Percentiles rank a stretch among this genome's conserved stretches.
Evolutionary conservation across 2,888 invertebrate species (phyloP).

Genomic region (Watsonalla cultraria): DNA sequence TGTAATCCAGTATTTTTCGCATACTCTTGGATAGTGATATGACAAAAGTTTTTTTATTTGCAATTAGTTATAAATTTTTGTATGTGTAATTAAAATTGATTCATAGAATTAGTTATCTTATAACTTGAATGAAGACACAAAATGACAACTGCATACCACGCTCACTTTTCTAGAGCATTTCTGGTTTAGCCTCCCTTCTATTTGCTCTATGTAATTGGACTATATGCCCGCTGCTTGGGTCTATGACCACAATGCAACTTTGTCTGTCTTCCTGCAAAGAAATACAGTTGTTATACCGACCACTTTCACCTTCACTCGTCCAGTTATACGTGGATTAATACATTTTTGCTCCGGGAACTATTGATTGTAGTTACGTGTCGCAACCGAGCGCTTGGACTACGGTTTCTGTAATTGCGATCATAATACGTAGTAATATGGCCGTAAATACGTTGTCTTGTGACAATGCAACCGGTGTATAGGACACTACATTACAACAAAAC

Average conservation of each 20-base stretch:
- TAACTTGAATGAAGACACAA: too few species aligned
- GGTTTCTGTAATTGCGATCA: conserved; percentile 14
- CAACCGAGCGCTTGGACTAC: neutral
- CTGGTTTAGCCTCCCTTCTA: neutral
- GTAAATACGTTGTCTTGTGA: conserved; percentile 16
- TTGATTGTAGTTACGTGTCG: neutral
- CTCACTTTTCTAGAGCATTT: neutral
- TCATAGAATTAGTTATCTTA: too few species aligned
- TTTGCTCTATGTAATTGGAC: neutral
- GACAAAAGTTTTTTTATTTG: too few species aligned
- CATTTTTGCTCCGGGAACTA: conserved; percentile 11
- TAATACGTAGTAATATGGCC: conserved; percentile 23
- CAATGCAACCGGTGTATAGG: neutral
- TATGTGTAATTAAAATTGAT: too few species aligned
- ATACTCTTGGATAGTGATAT: too few species aligned
- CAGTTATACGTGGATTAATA: neutral
- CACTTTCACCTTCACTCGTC: conserved; percentile 1
- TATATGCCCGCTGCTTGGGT: neutral
- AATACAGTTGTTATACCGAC: neutral
- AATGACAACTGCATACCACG: too few species aligned
- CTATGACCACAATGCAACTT: too few species aligned
- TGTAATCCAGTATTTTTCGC: too few species aligned
- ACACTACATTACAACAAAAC: conserved; percentile 22
- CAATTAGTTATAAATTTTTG: too few species aligned
- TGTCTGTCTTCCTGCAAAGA: neutral